Evolutionary conservation across 2,888 invertebrate species (phyloP), one percentile per base, ranked within the genome.

Genomic region (Lithosia quadra): DNA sequence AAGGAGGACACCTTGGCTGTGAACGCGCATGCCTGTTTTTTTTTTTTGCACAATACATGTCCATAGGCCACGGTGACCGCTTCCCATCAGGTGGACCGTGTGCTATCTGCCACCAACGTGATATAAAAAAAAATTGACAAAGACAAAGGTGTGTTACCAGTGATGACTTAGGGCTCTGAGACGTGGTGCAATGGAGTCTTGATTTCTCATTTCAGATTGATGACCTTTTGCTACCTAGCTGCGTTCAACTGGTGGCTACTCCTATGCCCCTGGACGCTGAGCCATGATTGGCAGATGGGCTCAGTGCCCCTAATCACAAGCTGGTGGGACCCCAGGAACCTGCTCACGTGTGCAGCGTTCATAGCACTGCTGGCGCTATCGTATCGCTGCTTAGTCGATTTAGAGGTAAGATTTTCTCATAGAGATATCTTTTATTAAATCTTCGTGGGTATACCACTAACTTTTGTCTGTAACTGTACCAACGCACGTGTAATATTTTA

Each of bases 231-330:
- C 88, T 98, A 98, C 92, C 92, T 98, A 85, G 97, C 97, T 9
- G 97, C 97, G 1, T 97, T 98, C 93, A 98, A 98, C 94, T 96
- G 97, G 95, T 97, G 97, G 97, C 91, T 98, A 73, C 93, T 98
- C n/a, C 92, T 98, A 66, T 97, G 97, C 77, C 98, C 98, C 0
- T 96, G 96, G 84, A 96, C 96, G 0, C 95, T 98, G 61, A 97
- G 97, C 80, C 98, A 98, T 87, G 98, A 98, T 90, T 98, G 98
- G 98, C 98, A 98, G 93, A 97, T 98, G 97, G 98, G 97, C 9
- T 98, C 98, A 18, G 96, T 98, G 73, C 97, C 98, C 28, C 94
- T 98, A 72, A 95, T 98, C 78, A 96, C 97, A 63, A 92, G 90
- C 62, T 89, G 86, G 10, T 91, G 92, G 98, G 98, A 98, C 87